A percentile compares a stretch with the other conserved stretches of the same genome.
These are phyloP conservation scores for Megalonaias nervosa DNA, from an alignment of 1,140 invertebrate species.

Conservation along the genomic window DNA sequence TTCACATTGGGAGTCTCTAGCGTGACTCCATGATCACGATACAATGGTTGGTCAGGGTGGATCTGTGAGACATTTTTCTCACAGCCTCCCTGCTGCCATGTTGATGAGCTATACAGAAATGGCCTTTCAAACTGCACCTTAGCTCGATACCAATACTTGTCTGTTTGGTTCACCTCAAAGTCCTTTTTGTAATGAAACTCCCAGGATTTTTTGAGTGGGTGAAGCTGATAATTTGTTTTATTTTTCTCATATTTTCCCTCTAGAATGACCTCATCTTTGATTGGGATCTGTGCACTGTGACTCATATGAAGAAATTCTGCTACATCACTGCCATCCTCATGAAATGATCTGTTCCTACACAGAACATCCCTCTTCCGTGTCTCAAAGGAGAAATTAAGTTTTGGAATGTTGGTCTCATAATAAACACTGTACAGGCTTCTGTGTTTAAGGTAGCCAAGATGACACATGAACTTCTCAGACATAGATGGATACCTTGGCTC, in stretches of 20 bases:
- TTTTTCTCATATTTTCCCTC: conserved; percentile 6
- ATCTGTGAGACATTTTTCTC: conserved; percentile 24
- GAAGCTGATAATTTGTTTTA: conserved; percentile 2
- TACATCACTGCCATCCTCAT: conserved; percentile 6
- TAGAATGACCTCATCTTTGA: conserved; percentile 31
- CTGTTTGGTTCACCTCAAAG: not conserved
- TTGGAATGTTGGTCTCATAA: conserved; percentile 21
- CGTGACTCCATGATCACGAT: conserved; percentile 12
- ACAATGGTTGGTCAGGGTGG: conserved; percentile 17
- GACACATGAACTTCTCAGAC: conserved; percentile 18
- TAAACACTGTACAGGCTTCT: conserved; percentile 11
- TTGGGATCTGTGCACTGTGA: conserved; percentile 25
- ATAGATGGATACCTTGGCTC: conserved; percentile 19
- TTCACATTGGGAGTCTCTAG: conserved; percentile 1
- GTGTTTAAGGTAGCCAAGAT: conserved; percentile 17
- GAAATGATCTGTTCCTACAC: conserved; percentile 15
- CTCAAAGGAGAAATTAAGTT: conserved; percentile 16
- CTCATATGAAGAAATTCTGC: conserved; percentile 16
- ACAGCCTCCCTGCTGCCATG: conserved; percentile 13
- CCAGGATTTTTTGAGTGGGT: conserved; percentile 18
- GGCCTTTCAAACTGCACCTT: conserved; percentile 32
- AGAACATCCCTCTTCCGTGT: conserved; percentile 8
- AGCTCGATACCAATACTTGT: conserved; percentile 1
- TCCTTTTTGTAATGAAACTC: conserved; percentile 1
- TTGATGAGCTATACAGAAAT: conserved; percentile 20